Conservation (phyloP, 2,888 invertebrate species). For the Platycheirus albimanus region DNA sequence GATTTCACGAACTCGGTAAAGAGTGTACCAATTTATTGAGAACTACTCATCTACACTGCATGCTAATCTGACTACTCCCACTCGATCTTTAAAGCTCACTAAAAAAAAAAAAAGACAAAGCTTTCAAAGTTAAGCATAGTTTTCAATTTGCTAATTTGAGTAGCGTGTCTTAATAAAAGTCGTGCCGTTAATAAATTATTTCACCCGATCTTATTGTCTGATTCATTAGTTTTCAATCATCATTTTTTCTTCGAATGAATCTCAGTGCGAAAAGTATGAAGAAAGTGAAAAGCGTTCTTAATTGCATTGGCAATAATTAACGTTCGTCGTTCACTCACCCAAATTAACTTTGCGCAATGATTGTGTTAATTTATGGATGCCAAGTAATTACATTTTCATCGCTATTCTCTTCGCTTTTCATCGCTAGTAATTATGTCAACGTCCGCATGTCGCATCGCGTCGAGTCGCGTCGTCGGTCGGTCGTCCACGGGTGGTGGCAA, state of each 20-base stretch:
- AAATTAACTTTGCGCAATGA: slow-evolving; percentile 50
- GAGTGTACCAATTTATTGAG: background rate
- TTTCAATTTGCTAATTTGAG: too few relatives aligned
- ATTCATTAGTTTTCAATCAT: slow-evolving; percentile 16
- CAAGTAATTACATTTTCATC: slow-evolving; percentile 50
- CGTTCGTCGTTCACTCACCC: slow-evolving; percentile 25
- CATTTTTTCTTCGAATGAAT: background rate
- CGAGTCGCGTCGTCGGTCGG: too few relatives aligned
- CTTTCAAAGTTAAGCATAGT: background rate
- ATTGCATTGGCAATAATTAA: slow-evolving; percentile 53
- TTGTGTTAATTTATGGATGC: slow-evolving; percentile 56
- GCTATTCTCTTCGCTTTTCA: slow-evolving; percentile 41
- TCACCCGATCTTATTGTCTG: background rate
- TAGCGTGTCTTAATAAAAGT: too few relatives aligned
- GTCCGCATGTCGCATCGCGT: background rate
- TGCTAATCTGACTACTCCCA: background rate
- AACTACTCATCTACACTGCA: background rate
- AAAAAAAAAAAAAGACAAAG: too few relatives aligned
- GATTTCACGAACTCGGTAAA: background rate
- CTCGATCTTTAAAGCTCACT: background rate
- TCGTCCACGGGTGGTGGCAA: too few relatives aligned
- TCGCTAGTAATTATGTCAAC: slow-evolving; percentile 33
- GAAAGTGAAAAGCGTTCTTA: slow-evolving; percentile 29
- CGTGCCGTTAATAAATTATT: background rate
- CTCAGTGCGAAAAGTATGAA: background rate